Percentiles rank a stretch among this genome's conserved stretches.
Conservation (phyloP, 2,888 invertebrate genomes). For the Chelonus formosanus region DNA sequence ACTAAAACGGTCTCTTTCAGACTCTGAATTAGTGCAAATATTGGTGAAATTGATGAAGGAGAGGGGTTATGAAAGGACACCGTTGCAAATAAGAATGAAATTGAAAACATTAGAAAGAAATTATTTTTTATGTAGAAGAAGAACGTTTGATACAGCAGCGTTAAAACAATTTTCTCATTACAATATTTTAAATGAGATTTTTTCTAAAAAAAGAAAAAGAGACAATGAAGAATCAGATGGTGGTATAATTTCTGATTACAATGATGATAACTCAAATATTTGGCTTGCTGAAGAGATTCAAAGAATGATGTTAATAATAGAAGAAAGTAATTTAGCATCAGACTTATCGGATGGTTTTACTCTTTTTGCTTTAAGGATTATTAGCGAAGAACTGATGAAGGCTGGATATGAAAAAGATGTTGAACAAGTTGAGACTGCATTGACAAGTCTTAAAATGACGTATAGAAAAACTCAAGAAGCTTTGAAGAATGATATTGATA, state of each 20-base stretch:
- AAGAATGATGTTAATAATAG: slow-evolving; percentile 42
- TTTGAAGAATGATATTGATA: slow-evolving; percentile 35
- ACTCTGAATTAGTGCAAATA: slow-evolving; percentile 24
- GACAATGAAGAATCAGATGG: neutral
- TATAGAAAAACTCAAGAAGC: slow-evolving; percentile 44
- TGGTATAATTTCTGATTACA: neutral
- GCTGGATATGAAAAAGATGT: slow-evolving; percentile 40
- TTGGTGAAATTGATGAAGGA: slow-evolving; percentile 36
- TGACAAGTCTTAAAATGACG: slow-evolving; percentile 41
- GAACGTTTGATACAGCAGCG: slow-evolving; percentile 26
- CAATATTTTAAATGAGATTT: slow-evolving; percentile 41
- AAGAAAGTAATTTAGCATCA: slow-evolving; percentile 40
- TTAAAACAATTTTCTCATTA: slow-evolving; percentile 43
- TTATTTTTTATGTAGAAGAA: slow-evolving; percentile 40
- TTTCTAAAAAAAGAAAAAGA: slow-evolving; percentile 15
- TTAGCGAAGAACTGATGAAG: slow-evolving; percentile 40
- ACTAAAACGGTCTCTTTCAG: slow-evolving; percentile 24
- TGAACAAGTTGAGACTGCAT: slow-evolving; percentile 43
- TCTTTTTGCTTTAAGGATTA: slow-evolving; percentile 39
- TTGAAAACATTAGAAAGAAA: slow-evolving; percentile 44
- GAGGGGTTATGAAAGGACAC: slow-evolving; percentile 44
- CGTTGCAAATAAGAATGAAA: slow-evolving; percentile 46
- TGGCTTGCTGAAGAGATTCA: slow-evolving; percentile 45
- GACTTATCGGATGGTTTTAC: slow-evolving; percentile 42
- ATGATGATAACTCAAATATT: slow-evolving; percentile 25